Evolutionary conservation across 1,140 invertebrate species (phyloP), one percentile per base, ranked within the genome.

Genomic region (Diachasma alloeum): DNA sequence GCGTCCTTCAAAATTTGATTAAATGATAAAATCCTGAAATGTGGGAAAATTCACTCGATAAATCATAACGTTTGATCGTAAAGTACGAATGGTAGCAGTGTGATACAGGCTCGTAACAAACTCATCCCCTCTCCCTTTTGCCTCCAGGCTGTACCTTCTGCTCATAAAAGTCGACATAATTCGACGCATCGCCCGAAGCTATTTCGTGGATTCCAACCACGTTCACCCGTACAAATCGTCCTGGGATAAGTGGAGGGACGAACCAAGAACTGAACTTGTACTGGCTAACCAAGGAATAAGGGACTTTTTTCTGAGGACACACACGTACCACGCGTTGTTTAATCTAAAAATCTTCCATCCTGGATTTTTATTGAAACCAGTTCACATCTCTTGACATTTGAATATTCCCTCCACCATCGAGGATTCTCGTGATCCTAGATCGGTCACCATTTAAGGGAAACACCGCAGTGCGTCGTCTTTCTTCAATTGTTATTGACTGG

Each of bases 141-240:
- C 67, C 31, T 36, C 26, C 26, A 26, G 22, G 13, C 9, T 42
- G 44, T 71, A 42, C 44, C 69, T 44, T 46, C 78, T 77, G 78
- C 80, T 82, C 81, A 83, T 81, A 84, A 82, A 84, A 84, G 71
- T 78, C 78, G 79, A 82, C 79, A 84, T 81, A 81, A 83, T 83
- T 81, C 78, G 76, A 81, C 80, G 78, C 80, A 81, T 79, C 76
- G 78, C 78, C 36, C 53, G n/a, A 75, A 59, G 53, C 73, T 73
- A 53, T 74, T 81, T 75, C 56, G n/a, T 46, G 80, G 78, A 81
- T 81, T 81, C 82, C 78, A 79, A 77, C 75, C 79, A 81, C 77
- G 74, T 39, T 75, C 72, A 63, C 67, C 26, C 44, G 76, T 77
- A 73, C 76, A 77, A 77, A 77, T 74, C 63, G 71, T 70, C 63